These are phyloP conservation scores for Anolis apletophallus DNA, from an alignment of 2,797 vertebrate species.

Conservation along the genomic window DNA sequence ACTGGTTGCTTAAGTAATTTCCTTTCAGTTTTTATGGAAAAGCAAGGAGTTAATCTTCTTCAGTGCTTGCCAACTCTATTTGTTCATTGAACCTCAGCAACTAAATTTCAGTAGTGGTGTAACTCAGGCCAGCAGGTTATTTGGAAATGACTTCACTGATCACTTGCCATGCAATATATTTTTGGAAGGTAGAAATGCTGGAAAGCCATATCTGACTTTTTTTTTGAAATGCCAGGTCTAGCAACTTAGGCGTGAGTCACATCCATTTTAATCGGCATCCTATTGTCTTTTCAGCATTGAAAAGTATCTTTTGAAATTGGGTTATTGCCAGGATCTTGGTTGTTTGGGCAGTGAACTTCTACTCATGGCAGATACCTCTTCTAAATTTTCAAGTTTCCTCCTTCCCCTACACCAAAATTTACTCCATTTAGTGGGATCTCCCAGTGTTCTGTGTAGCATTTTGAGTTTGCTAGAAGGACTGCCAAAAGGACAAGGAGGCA, in stretches of 20 bases:
- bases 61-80: neutral
- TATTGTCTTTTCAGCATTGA: no score
- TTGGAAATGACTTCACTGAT: slow-evolving; percentile 2
- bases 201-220: rapidly evolving
- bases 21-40: slow-evolving; percentile 39
- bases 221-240: neutral
- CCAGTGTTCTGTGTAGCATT: neutral
- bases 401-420: neutral
- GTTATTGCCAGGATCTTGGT: neutral
- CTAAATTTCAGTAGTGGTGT: neutral
- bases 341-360: neutral
- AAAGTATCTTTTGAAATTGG: neutral
- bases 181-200: neutral
- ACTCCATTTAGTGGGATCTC: neutral
- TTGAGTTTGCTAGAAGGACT: neutral
- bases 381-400: neutral
- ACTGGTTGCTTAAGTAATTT: slow-evolving; percentile 11
- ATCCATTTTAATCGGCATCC: neutral
- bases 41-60: slow-evolving; percentile 17
- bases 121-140: slow-evolving; percentile 27
- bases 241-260: neutral
- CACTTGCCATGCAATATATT: slow-evolving; percentile 5
- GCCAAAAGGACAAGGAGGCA: neutral
- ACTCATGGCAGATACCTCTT: neutral
- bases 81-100: neutral